phyloP scores from a whole-genome alignment of 2,113 vertebrate species.

The Prolemur simus region DNA sequence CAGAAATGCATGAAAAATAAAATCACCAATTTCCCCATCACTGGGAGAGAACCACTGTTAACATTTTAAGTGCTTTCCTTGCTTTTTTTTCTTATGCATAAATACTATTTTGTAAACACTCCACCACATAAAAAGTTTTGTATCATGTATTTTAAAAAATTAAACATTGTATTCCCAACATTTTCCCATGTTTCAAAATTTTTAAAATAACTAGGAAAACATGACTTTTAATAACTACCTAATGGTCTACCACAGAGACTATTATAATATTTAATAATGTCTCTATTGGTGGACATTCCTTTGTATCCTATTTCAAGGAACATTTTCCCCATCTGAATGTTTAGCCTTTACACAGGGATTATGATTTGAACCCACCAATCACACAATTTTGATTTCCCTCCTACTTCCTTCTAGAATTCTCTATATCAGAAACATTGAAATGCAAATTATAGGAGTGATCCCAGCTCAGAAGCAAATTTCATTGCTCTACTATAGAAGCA shows the following conservation, averaged over 20 bases:
- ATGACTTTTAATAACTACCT: not conserved
- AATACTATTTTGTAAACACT: not conserved
- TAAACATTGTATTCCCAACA: not conserved
- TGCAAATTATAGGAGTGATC: not conserved
- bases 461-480: not conserved
- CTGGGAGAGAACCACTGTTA: not conserved
- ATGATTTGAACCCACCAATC: not conserved
- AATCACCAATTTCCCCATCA: not conserved
- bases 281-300: not conserved
- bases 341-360: not conserved
- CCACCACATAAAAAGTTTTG: not conserved
- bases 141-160: not conserved
- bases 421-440: not conserved
- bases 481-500: not conserved
- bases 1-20: slow-evolving; percentile 58
- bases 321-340: not conserved
- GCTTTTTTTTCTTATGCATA: not conserved
- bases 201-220: not conserved
- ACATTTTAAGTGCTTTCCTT: not conserved
- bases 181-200: not conserved
- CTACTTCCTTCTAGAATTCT: not conserved
- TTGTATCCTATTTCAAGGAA: not conserved
- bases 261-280: not conserved
- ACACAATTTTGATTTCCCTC: not conserved
- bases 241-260: not conserved